These are phyloP conservation scores for Heliocidaris tuberculata DNA, from an alignment of 35 echinoderm and acorn worm species.

Conservation along the genomic window DNA sequence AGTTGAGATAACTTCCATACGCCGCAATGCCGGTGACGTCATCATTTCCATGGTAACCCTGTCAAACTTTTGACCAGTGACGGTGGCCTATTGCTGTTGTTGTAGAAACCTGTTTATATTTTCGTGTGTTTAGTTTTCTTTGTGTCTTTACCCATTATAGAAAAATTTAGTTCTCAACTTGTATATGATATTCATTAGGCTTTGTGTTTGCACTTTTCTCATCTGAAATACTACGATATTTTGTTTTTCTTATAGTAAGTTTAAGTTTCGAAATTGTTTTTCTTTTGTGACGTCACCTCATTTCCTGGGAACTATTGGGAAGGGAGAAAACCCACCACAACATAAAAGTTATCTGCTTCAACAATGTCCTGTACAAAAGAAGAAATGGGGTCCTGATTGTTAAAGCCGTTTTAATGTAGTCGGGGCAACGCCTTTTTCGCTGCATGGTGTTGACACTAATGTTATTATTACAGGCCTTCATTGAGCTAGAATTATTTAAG, in stretches of 20 bases:
- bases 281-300: not conserved
- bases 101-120: not conserved
- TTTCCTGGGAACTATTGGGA: not conserved
- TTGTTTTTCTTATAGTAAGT: not conserved
- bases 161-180: not conserved
- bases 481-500: not conserved
- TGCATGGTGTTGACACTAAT: not conserved
- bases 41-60: not conserved
- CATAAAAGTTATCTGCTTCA: not conserved
- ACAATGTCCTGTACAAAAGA: no score
- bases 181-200: not conserved
- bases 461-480: not conserved
- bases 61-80: not conserved
- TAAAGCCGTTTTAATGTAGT: not conserved
- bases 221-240: not conserved
- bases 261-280: not conserved
- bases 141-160: not conserved
- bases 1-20: conserved; percentile 9
- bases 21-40: not conserved
- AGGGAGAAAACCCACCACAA: not conserved
- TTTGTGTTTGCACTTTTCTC: not conserved
- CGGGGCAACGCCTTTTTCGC: not conserved
- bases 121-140: not conserved
- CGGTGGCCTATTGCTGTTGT: not conserved
- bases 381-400: no score